phyloP scores from a whole-genome alignment of 2,797 vertebrate species.

The Eidolon dupreanum region DNA sequence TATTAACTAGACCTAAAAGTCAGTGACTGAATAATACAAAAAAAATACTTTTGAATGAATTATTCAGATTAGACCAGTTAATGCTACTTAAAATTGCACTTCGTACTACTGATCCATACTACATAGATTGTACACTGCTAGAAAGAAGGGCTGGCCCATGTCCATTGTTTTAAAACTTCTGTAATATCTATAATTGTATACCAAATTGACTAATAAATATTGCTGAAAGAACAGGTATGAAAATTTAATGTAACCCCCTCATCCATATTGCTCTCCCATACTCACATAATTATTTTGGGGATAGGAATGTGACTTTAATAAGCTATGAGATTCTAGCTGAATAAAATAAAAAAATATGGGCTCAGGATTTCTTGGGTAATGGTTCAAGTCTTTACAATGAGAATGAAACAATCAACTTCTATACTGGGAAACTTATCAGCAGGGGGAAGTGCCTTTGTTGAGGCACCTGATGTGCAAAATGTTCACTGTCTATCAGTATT shows the following conservation, averaged over 20 bases:
- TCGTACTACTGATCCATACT: neutral
- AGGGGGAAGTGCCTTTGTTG: neutral
- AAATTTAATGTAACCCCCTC: neutral
- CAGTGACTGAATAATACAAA: neutral
- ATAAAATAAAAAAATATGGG: neutral
- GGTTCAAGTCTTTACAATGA: constrained; percentile 24
- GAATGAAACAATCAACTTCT: neutral
- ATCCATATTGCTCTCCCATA: neutral
- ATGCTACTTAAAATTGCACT: neutral
- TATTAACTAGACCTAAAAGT: constrained; percentile 30
- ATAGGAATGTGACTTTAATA: neutral
- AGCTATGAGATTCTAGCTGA: constrained; percentile 21
- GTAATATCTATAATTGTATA: neutral
- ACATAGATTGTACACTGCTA: neutral
- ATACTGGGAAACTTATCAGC: neutral
- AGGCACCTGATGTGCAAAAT: neutral
- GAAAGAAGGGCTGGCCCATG: neutral
- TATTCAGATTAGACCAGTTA: neutral
- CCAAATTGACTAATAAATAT: neutral
- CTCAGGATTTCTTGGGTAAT: neutral
- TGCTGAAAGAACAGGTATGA: neutral
- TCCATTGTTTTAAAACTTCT: neutral
- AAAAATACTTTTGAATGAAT: neutral
- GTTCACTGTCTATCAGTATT: neutral
- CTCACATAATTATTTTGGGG: neutral